These are phyloP conservation scores for Campoletis sonorensis DNA, from an alignment of 1,140 invertebrate species.

Conservation along the genomic window DNA sequence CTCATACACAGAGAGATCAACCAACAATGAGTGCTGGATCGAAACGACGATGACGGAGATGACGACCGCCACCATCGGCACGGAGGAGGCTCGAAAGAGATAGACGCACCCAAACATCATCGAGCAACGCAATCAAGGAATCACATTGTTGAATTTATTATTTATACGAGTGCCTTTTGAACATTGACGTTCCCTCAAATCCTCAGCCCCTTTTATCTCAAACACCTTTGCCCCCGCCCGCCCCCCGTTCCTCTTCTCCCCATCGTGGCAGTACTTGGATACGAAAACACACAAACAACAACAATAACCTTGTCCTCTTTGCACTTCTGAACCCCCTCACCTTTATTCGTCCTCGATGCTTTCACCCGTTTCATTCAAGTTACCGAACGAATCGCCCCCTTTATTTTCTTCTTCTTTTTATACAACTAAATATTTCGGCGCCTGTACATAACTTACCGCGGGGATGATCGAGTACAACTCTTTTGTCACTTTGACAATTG, in stretches of 20 bases:
- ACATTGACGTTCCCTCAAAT: conserved; percentile 61
- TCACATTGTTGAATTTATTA: conserved; percentile 66
- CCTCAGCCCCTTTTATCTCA: not conserved
- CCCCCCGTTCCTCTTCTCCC: not conserved
- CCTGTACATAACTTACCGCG: too few relatives aligned
- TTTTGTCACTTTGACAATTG: too few relatives aligned
- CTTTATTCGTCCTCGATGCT: not conserved
- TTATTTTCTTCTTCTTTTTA: too few relatives aligned
- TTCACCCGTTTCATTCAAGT: not conserved
- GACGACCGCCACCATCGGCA: not conserved
- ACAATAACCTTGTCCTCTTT: not conserved
- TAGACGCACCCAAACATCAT: conserved; percentile 45
- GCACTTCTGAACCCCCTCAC: not conserved
- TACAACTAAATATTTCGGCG: too few relatives aligned
- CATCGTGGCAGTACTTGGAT: not conserved
- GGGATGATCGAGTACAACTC: too few relatives aligned
- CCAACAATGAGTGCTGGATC: conserved; percentile 19
- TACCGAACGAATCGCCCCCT: not conserved
- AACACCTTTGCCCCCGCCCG: not conserved
- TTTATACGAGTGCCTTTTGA: conserved; percentile 76
- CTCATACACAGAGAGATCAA: not conserved
- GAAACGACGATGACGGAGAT: conserved; percentile 32
- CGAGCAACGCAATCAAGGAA: conserved; percentile 62
- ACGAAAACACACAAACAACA: not conserved
- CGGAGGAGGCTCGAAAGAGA: not conserved